Evolutionary conservation across 1,140 invertebrate species (phyloP).

Genomic region (Lordiphosa mommai): DNA sequence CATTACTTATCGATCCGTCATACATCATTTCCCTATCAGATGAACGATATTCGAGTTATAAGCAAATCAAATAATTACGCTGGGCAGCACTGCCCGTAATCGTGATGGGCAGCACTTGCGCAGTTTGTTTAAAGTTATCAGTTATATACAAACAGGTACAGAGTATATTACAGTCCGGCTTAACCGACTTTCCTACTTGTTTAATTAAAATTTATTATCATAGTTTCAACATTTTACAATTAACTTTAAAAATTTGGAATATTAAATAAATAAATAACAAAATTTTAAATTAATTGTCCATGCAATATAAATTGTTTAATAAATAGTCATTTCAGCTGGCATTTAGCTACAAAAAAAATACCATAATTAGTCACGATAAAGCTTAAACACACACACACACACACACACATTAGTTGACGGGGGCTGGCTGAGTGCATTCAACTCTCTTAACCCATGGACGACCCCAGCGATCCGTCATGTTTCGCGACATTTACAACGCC

Average conservation of each 20-base stretch:
- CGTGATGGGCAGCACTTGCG: no score
- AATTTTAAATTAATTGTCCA: slow-evolving; percentile 59
- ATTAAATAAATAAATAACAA: neutral
- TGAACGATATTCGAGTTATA: no score
- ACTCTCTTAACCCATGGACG: slow-evolving; percentile 52
- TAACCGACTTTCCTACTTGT: no score
- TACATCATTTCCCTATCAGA: no score
- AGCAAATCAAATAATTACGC: no score
- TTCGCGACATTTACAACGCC: slow-evolving; percentile 64
- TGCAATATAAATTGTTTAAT: slow-evolving; percentile 39
- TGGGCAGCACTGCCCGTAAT: no score
- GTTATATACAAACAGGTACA: no score
- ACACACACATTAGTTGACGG: slow-evolving; percentile 7
- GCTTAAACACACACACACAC: slow-evolving; percentile 8
- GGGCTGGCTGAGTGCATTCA: slow-evolving; percentile 54
- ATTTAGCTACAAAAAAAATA: slow-evolving; percentile 63
- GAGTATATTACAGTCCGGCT: no score
- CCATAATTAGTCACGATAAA: slow-evolving; percentile 67
- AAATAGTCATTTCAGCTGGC: slow-evolving; percentile 61
- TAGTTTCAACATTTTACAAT: slow-evolving; percentile 20
- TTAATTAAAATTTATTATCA: slow-evolving; percentile 4
- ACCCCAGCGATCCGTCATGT: slow-evolving; percentile 69
- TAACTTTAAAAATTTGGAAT: slow-evolving; percentile 19
- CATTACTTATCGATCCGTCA: no score
- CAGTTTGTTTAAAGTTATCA: no score